These are phyloP conservation scores for Psix sp. DNA, from an alignment of 1,140 invertebrate genomes.

Conservation along the genomic window DNA sequence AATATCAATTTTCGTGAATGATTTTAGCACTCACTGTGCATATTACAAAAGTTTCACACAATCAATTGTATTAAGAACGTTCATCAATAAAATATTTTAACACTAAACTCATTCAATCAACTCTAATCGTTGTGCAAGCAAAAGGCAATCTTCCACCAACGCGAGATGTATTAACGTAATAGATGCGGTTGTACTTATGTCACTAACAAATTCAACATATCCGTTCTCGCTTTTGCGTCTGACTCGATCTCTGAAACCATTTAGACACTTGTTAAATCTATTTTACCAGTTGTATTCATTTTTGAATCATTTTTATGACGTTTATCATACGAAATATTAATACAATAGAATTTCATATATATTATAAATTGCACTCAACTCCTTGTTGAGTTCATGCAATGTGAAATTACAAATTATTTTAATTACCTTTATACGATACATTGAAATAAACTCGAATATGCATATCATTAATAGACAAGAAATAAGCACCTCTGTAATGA, in stretches of 20 bases:
- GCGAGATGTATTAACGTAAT: conserved; percentile 47
- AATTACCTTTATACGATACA: no score
- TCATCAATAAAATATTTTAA: conserved; percentile 24
- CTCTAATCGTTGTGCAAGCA: conserved; percentile 47
- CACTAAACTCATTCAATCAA: conserved; percentile 43
- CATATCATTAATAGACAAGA: no score
- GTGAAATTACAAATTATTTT: no score
- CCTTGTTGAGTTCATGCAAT: no score
- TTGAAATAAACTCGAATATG: no score
- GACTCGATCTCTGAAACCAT: conserved; percentile 45
- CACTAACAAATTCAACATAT: conserved; percentile 46
- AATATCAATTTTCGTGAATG: no score
- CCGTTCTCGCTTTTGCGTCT: conserved; percentile 19
- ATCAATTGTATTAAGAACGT: conserved; percentile 11
- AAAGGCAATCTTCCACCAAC: conserved; percentile 33
- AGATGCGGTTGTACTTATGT: conserved; percentile 54
- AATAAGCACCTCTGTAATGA: no score
- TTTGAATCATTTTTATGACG: conserved; percentile 22
- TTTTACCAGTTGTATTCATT: conserved; percentile 9
- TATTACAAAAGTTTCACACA: conserved; percentile 4
- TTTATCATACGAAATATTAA: no score
- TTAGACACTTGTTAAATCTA: no score
- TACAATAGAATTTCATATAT: no score
- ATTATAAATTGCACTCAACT: no score
- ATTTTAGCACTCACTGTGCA: neutral